Evolutionary conservation across 2,888 invertebrate genomes (phyloP).

Genomic region (Acleris laterana): DNA sequence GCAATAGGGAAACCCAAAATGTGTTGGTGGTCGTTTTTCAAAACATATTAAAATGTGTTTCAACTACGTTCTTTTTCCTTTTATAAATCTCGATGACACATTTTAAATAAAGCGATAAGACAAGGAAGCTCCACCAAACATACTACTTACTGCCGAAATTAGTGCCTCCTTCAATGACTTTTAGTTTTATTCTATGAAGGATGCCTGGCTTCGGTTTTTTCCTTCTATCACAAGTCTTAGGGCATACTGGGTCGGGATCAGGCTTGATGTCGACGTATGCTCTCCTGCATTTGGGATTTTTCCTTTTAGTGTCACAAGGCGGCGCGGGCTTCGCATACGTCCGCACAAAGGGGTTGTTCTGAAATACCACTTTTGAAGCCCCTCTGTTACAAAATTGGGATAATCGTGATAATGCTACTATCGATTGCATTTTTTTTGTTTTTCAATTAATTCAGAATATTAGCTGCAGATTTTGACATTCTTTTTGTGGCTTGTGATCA

Average conservation of each 20-base stretch:
- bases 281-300: conserved; percentile 55
- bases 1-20: no score
- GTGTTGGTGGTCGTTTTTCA: no score
- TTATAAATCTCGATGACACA: no score
- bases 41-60: no score
- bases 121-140: neutral
- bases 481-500: conserved; percentile 12
- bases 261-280: conserved; percentile 65
- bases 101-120: neutral
- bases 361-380: neutral
- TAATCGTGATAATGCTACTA: conserved; percentile 17
- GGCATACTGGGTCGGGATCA: conserved; percentile 57
- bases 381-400: conserved; percentile 1
- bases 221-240: conserved; percentile 55
- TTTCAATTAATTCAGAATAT: conserved; percentile 41
- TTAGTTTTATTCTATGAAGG: conserved; percentile 69
- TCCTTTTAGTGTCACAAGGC: conserved; percentile 18
- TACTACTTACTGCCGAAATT: conserved; percentile 74
- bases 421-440: conserved; percentile 39
- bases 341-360: conserved; percentile 43
- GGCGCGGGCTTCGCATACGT: conserved; percentile 50
- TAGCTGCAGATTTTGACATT: conserved; percentile 50
- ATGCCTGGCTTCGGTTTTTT: conserved; percentile 60
- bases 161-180: conserved; percentile 70
- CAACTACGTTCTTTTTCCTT: no score